A percentile compares a stretch with the other conserved stretches of the same genome.
These are phyloP conservation scores for Heliocidaris erythrogramma DNA, from an alignment of 35 echinoderm and acorn worm species.

Conservation along the genomic window DNA sequence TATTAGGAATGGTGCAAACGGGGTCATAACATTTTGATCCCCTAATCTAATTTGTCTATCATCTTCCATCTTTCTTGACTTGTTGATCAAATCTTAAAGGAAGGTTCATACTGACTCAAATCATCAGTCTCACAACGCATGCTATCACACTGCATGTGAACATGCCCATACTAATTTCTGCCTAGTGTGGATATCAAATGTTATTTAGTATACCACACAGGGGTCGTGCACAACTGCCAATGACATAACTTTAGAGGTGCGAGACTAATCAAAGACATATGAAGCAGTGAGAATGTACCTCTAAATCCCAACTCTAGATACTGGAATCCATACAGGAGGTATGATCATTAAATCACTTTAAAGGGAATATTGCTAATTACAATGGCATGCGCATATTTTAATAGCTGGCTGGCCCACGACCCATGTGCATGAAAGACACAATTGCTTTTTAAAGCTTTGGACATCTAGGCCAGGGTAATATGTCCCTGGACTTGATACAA, in stretches of 20 bases:
- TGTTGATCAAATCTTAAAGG: not conserved
- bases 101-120: not conserved
- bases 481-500: not conserved
- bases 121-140: not conserved
- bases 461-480: not conserved
- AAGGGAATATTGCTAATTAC: slow-evolving; percentile 5
- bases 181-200: not conserved
- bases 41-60: slow-evolving; percentile 29
- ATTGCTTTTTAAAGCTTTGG: not conserved
- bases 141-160: not conserved
- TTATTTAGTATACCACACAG: not conserved
- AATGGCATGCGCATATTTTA: not conserved
- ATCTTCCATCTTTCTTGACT: slow-evolving; percentile 11
- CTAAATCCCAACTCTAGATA: not conserved
- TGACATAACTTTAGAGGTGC: not conserved
- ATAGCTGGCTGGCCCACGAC: not conserved
- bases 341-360: not conserved
- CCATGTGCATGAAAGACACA: not conserved
- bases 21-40: slow-evolving; percentile 21
- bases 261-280: not conserved
- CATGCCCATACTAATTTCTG: not conserved
- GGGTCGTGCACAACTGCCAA: not conserved
- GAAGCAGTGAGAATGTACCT: not conserved
- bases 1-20: not conserved
- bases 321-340: not conserved